Percentiles rank a stretch among this genome's conserved stretches.
phyloP scores from a whole-genome alignment of 2,113 vertebrate genomes.

The Semnornis frantzii region DNA sequence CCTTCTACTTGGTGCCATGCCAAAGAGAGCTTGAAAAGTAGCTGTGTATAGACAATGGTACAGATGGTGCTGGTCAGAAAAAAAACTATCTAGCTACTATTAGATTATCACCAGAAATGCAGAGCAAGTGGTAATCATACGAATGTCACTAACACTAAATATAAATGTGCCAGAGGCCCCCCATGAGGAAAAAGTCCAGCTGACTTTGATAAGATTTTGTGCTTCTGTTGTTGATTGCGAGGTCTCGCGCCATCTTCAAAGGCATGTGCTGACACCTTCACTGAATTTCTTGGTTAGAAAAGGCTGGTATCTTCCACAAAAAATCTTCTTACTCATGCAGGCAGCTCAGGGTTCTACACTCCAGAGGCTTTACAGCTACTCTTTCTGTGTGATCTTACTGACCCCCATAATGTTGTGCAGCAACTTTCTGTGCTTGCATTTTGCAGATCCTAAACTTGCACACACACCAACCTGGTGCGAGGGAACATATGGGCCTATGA shows the following conservation, averaged over 20 bases:
- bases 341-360: neutral
- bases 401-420: neutral
- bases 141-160: neutral
- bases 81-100: neutral
- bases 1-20: conserved; percentile 27
- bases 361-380: neutral
- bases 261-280: neutral
- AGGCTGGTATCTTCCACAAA: neutral
- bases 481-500: conserved; percentile 2
- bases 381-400: neutral
- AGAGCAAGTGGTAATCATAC: conserved; percentile 25
- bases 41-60: neutral
- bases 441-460: neutral
- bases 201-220: conserved; percentile 40
- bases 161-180: conserved; percentile 9
- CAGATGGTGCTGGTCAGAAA: neutral
- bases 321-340: neutral
- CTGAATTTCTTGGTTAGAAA: neutral
- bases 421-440: neutral
- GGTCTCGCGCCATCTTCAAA: conserved; percentile 10
- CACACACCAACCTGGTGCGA: neutral
- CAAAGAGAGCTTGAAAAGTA: conserved; percentile 7
- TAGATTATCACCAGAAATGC: conserved; percentile 33
- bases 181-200: conserved; percentile 11
- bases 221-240: conserved; percentile 24